Evolutionary conservation across 2,797 vertebrate genomes (phyloP).

Genomic region (Masticophis lateralis): DNA sequence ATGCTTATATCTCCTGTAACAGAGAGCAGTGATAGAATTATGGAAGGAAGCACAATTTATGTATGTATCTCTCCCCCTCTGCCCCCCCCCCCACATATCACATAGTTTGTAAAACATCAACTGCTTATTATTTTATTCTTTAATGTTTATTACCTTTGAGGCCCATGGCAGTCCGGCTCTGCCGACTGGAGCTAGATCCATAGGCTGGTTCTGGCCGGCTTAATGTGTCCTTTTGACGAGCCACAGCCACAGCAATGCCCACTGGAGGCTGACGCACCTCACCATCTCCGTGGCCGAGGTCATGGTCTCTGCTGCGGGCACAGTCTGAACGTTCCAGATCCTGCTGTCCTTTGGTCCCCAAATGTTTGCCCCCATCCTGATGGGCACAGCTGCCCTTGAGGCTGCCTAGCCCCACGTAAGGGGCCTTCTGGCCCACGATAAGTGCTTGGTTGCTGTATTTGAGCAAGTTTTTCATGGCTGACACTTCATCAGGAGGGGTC

Average conservation of each 20-base stretch:
- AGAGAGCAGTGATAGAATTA: not conserved
- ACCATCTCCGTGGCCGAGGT: conserved; percentile 78
- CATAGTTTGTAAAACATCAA: not conserved
- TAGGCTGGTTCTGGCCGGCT: conserved; percentile 78
- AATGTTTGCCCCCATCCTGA: conserved; percentile 77
- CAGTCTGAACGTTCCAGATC: conserved; percentile 87
- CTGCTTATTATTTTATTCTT: not conserved
- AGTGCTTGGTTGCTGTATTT: conserved; percentile 93
- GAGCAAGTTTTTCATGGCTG: conserved; percentile 92
- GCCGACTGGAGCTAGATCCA: conserved; percentile 71
- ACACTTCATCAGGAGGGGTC: conserved; percentile 79
- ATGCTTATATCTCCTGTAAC: not conserved
- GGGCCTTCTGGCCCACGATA: conserved; percentile 86
- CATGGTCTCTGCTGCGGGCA: conserved; percentile 79
- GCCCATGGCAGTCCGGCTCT: conserved; percentile 68
- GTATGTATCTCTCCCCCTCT: not conserved
- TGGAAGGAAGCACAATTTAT: not conserved
- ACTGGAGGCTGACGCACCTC: conserved; percentile 95
- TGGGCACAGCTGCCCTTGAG: conserved; percentile 88
- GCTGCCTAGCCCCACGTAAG: conserved; percentile 83
- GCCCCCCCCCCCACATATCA: not conserved
- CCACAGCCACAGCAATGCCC: conserved; percentile 92
- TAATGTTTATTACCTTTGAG: conserved; percentile 69
- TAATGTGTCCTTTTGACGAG: conserved; percentile 86
- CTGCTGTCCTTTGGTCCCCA: conserved; percentile 76